Conservation (phyloP, 2,888 invertebrate species). For the Pardosa pseudoannulata region DNA sequence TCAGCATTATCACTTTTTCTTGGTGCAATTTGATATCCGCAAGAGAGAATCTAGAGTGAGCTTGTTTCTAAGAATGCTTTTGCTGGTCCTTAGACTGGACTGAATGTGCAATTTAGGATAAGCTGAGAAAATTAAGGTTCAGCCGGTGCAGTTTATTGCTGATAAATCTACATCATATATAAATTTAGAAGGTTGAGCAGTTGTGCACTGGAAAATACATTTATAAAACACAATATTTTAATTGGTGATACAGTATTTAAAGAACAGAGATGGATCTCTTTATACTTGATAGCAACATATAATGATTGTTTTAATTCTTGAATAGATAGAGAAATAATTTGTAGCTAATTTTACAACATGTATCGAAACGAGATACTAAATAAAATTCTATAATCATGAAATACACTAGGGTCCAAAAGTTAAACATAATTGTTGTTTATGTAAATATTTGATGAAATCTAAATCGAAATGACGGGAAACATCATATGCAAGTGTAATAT, state of each 20-base stretch:
- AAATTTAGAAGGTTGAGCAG: neutral
- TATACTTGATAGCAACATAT: no score
- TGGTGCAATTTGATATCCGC: neutral
- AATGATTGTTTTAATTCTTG: no score
- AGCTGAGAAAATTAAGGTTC: neutral
- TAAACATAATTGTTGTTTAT: no score
- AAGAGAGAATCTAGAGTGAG: neutral
- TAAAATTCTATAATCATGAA: no score
- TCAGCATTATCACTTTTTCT: slow-evolving; percentile 41
- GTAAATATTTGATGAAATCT: no score
- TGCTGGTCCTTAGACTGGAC: neutral
- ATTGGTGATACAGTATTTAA: no score
- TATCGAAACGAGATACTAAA: no score
- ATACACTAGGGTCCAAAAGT: no score
- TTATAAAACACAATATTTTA: neutral
- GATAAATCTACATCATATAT: neutral
- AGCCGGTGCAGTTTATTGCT: neutral
- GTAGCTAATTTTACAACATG: no score
- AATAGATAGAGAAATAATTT: no score
- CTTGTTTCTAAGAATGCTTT: neutral
- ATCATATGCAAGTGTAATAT: no score
- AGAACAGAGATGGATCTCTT: neutral
- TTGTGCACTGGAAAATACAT: neutral
- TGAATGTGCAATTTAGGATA: neutral
- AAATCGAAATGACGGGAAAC: no score